Percentiles rank a stretch among this genome's conserved stretches.
Evolutionary conservation across 2,113 vertebrate genomes (phyloP).

Genomic region (Saccopteryx bilineata): DNA sequence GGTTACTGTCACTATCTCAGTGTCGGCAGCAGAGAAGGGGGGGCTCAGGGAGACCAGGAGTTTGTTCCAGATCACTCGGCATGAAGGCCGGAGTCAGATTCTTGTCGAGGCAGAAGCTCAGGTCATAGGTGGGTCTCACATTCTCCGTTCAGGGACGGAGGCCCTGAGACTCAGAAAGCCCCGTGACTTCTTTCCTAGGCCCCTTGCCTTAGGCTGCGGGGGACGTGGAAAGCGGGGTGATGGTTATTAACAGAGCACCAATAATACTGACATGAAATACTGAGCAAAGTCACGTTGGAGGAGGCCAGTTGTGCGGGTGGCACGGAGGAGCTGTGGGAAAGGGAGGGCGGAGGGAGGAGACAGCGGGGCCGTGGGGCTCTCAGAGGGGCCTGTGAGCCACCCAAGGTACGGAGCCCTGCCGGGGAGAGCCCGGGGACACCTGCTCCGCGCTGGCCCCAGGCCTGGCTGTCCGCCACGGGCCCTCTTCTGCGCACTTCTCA

Average conservation of each 20-base stretch:
- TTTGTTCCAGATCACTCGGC: not conserved
- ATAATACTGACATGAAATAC: not conserved
- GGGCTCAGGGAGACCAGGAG: not conserved
- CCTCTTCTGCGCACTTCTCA: accelerated
- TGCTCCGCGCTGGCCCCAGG: not conserved
- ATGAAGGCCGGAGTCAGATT: not conserved
- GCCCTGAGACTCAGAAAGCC: not conserved
- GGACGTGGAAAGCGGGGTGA: not conserved
- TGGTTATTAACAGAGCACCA: not conserved
- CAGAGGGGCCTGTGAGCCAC: not conserved
- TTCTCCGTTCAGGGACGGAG: not conserved
- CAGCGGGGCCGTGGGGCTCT: not conserved
- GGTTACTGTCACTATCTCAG: not conserved
- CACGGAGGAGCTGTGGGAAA: not conserved
- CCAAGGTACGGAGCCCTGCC: not conserved
- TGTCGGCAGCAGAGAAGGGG: not conserved
- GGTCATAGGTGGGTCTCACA: not conserved
- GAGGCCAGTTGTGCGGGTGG: accelerated
- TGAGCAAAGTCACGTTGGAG: not conserved
- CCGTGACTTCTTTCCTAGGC: not conserved
- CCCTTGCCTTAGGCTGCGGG: accelerated
- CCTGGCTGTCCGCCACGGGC: too few relatives aligned
- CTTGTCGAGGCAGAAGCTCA: not conserved
- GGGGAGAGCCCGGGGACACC: not conserved
- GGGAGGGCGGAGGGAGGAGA: not conserved